Conservation (phyloP, 2,797 vertebrate genomes). For the Hoplostethus mediterraneus region DNA sequence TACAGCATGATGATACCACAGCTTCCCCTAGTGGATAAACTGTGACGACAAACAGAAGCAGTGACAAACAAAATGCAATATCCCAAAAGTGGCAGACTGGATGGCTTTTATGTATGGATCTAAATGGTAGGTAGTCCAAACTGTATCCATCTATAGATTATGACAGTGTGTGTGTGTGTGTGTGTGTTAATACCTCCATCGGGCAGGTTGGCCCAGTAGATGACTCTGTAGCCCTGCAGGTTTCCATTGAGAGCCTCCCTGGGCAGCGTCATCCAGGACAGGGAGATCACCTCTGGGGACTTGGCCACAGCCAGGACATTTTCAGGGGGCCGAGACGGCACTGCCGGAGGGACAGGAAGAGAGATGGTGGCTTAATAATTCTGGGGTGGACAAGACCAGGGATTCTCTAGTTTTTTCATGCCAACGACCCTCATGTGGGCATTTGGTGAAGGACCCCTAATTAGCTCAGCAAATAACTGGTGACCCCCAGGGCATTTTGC, state of each 20-base stretch:
- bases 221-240: constrained; percentile 97
- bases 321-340: constrained; percentile 96
- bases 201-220: constrained; percentile 98
- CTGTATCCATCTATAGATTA: background rate
- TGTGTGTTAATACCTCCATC: constrained; percentile 89
- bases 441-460: background rate
- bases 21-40: constrained; percentile 59
- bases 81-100: background rate
- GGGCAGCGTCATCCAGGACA: constrained; percentile 94
- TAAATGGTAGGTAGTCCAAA: background rate
- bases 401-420: too few relatives aligned
- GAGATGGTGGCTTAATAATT: background rate
- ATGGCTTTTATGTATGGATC: background rate
- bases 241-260: constrained; percentile 97
- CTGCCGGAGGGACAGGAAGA: constrained; percentile 70
- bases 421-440: constrained; percentile 1
- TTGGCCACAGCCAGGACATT: constrained; percentile 96
- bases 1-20: constrained; percentile 33
- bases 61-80: background rate
- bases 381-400: background rate
- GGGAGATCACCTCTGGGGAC: constrained; percentile 96
- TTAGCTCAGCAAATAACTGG: background rate
- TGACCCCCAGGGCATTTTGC: too few relatives aligned
- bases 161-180: background rate
- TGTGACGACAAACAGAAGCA: constrained; percentile 3